These are phyloP conservation scores for Botrylloides violaceus DNA, from an alignment of 23 tunicate species.

Conservation along the genomic window DNA sequence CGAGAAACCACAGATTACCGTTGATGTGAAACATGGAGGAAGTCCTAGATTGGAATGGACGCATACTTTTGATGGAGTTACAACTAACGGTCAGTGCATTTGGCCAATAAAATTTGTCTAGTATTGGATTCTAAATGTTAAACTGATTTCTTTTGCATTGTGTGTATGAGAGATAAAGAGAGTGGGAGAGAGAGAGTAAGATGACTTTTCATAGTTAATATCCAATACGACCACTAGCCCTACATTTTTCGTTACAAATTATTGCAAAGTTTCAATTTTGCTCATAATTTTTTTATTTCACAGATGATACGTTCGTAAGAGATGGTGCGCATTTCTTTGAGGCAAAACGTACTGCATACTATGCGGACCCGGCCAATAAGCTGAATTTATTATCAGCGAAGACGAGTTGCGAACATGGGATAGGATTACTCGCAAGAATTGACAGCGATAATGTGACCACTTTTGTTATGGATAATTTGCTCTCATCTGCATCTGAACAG, in stretches of 20 bases:
- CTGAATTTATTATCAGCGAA: not conserved
- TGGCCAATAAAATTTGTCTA: too few relatives aligned
- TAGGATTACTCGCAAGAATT: slow-evolving; percentile 8
- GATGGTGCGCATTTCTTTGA: slow-evolving; percentile 7
- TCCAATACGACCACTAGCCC: too few relatives aligned
- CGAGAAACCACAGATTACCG: slow-evolving; percentile 1
- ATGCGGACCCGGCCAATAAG: not conserved
- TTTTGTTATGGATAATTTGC: slow-evolving; percentile 7
- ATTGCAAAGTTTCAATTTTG: not conserved
- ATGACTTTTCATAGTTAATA: too few relatives aligned
- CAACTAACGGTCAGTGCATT: slow-evolving; percentile 5
- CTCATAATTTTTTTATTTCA: not conserved
- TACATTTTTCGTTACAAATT: too few relatives aligned
- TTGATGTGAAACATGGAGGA: slow-evolving; percentile 7
- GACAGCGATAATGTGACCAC: slow-evolving; percentile 1
- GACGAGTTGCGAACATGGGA: not conserved
- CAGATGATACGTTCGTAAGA: slow-evolving; percentile 10
- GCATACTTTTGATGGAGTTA: not conserved
- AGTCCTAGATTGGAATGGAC: slow-evolving; percentile 12
- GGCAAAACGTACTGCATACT: not conserved
- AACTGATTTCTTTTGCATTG: too few relatives aligned
- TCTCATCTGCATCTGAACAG: not conserved
- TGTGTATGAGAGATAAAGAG: too few relatives aligned
- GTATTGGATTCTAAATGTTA: too few relatives aligned
- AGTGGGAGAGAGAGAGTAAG: too few relatives aligned